Evolutionary conservation across 53 echinoderm and acorn worm genomes (phyloP), one percentile per base, ranked within the genome.

Genomic region (Astropecten irregularis): DNA sequence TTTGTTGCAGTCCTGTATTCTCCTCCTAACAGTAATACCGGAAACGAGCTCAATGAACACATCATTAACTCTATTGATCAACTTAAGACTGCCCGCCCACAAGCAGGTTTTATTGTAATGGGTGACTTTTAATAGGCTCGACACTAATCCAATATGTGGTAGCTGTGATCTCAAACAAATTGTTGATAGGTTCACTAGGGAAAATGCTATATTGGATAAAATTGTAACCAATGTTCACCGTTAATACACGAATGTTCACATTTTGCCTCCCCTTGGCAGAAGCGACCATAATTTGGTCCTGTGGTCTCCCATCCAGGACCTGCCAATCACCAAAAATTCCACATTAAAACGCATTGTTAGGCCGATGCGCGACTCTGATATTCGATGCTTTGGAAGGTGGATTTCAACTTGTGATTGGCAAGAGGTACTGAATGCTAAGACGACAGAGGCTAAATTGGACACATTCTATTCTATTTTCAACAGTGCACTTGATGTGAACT

Each of bases 261-360:
- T 81, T 11, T 39, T 81, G 64, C 54, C 77, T 32, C 77, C 77
- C 28, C 62, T 77, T 18, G 77, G 77, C 46, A 30, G 15, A 58
- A 77, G 77, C 63, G 81, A 81, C 65, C 81, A 81, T 64, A 39
- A 40, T 47, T 39, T 54, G 25, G 49, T 81, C 36, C 23, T 81
- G 46, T 81, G 64, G 81, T 47, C 65, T 21, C 81, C 81, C 40
- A 68, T 9, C 27, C 68, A 26, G 19, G 31, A 42, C 21, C 42
- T 68, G 8, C 68, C 40, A 19, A 68, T 28, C 26, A 59, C 27
- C 27, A 59, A 59, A 23, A 63, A 61, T 81, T 27, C 26, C 14
- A 62, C 47, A 20, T 35, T 19, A 19, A 81, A 81, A 64, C 51
- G 47, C 18, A 64, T 81, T 8, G 40, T 53, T 7, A 37, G 49